Conservation (phyloP, 2,797 vertebrate species). For the Dicrostonyx torquatus region DNA sequence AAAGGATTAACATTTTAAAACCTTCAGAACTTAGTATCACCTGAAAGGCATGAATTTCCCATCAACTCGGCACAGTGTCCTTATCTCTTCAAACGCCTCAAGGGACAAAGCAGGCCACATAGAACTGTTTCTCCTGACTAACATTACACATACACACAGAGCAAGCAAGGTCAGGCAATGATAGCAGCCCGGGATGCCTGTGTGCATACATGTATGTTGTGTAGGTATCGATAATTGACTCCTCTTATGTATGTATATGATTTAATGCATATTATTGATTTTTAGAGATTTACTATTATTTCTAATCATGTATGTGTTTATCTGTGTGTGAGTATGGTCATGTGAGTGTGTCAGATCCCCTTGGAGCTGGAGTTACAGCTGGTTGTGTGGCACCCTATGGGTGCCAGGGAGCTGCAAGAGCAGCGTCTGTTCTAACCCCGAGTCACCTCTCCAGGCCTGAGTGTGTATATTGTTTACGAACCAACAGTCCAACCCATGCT, state of each 20-base stretch:
- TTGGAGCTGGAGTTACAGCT: not conserved
- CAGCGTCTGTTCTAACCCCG: not conserved
- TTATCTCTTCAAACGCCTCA: not conserved
- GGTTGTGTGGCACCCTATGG: not conserved
- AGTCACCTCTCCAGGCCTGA: not conserved
- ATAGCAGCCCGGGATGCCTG: not conserved
- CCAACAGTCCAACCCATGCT: not conserved
- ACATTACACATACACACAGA: not conserved
- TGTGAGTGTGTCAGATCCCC: not conserved
- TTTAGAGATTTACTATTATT: not conserved
- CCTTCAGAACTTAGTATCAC: not conserved
- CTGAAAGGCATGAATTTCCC: not conserved
- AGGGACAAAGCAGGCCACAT: not conserved
- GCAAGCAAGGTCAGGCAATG: not conserved
- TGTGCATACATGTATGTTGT: not conserved
- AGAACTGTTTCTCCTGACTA: not conserved
- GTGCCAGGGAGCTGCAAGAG: not conserved
- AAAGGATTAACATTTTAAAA: not conserved
- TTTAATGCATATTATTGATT: not conserved
- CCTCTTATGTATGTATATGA: not conserved
- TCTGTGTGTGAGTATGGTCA: not conserved
- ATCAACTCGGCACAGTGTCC: not conserved
- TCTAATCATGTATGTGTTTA: no score
- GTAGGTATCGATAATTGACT: not conserved
- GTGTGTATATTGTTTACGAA: not conserved